Percentiles rank a stretch among this genome's conserved stretches.
These are phyloP conservation scores for Megaceryle torquata DNA, from an alignment of 2,113 vertebrate species.

Conservation along the genomic window DNA sequence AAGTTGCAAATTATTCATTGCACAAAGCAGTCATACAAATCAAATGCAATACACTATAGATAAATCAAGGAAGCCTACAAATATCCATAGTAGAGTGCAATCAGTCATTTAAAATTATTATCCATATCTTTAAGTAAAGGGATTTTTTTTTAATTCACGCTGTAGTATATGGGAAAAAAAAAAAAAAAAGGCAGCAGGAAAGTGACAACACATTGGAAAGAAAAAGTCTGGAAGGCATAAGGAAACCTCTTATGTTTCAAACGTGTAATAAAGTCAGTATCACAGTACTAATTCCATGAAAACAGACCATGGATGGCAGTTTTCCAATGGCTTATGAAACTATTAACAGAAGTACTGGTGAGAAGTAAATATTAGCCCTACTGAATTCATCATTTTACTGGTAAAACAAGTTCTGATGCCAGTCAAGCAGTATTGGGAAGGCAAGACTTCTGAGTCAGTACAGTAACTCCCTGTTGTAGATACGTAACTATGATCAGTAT, in stretches of 20 bases:
- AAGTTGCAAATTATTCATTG: neutral
- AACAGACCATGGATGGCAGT: neutral
- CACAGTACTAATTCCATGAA: neutral
- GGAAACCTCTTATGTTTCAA: neutral
- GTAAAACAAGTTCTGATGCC: neutral
- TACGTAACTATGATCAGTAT: neutral
- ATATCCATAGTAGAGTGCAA: neutral
- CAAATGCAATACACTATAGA: neutral
- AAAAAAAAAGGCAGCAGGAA: neutral
- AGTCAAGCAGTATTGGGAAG: neutral
- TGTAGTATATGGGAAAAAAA: neutral
- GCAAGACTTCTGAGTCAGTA: neutral
- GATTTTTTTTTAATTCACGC: neutral
- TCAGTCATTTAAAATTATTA: neutral
- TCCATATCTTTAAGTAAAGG: neutral
- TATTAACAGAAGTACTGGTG: neutral
- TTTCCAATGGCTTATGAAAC: neutral
- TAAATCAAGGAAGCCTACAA: neutral
- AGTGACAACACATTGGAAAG: neutral
- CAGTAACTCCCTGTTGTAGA: neutral
- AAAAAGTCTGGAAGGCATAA: neutral
- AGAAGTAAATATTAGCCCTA: neutral
- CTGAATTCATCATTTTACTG: neutral
- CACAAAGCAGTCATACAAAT: neutral
- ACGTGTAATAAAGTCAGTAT: neutral